Conservation (phyloP, 1,140 invertebrate genomes). For the Harlomillsia oculata region DNA sequence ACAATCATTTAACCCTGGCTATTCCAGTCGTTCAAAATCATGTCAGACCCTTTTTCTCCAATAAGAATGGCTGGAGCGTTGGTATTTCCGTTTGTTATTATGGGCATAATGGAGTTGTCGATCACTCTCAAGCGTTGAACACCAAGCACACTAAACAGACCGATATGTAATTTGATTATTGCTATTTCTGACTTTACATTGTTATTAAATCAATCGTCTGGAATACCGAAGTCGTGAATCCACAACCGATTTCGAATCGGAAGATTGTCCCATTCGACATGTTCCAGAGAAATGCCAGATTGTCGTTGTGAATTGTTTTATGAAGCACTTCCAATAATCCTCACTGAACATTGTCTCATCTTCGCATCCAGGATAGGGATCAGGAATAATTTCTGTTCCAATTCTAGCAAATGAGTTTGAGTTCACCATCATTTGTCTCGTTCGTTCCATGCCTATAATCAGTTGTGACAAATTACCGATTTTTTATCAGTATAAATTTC, state of each 20-base stretch:
- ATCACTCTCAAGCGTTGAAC: slow-evolving; percentile 38
- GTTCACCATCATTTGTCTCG: no score
- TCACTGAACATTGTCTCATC: slow-evolving; percentile 51
- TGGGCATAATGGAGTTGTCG: slow-evolving; percentile 40
- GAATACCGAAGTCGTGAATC: slow-evolving; percentile 40
- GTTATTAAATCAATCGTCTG: background rate
- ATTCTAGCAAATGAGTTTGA: background rate
- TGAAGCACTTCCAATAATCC: slow-evolving; percentile 10
- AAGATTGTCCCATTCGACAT: slow-evolving; percentile 71
- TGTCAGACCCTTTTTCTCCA: slow-evolving; percentile 37
- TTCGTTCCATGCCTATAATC: no score
- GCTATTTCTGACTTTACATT: background rate
- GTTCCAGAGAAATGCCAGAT: slow-evolving; percentile 83
- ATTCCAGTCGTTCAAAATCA: slow-evolving; percentile 24
- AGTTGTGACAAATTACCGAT: no score
- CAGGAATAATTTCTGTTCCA: background rate
- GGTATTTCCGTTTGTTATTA: slow-evolving; percentile 38
- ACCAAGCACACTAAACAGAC: slow-evolving; percentile 36
- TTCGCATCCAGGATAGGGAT: slow-evolving; percentile 59
- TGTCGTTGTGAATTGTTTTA: slow-evolving; percentile 66
- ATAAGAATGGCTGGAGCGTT: slow-evolving; percentile 39
- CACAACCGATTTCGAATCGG: slow-evolving; percentile 1
- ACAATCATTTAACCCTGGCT: no score
- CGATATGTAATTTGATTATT: background rate
- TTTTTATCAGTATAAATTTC: no score